Conservation (phyloP, 1,140 invertebrate species). For the fruit fly (Drosophila melanogaster) region DNA sequence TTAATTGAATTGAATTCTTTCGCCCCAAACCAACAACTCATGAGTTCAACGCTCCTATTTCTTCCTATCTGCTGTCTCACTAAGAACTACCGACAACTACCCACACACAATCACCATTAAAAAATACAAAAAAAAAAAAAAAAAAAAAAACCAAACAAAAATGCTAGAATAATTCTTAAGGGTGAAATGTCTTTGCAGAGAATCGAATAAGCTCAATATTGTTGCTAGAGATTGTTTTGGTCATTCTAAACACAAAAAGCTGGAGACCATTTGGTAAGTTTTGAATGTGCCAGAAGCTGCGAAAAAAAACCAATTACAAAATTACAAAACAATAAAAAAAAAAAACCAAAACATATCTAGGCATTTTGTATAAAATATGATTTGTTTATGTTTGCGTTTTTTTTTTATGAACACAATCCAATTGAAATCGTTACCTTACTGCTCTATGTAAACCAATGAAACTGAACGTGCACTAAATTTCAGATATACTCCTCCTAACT, state of each 20-base stretch:
- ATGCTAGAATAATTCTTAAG: conserved; percentile 84
- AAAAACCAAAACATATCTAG: conserved; percentile 78
- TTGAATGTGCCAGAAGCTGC: conserved; percentile 80
- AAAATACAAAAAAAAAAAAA: conserved; percentile 56
- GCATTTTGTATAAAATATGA: conserved; percentile 77
- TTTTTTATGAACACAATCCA: conserved; percentile 58
- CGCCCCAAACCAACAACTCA: conserved; percentile 2
- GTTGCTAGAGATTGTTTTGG: conserved; percentile 84
- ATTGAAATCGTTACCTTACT: conserved; percentile 47
- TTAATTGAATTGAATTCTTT: background rate
- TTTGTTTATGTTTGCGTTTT: conserved; percentile 73
- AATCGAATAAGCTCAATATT: conserved; percentile 84
- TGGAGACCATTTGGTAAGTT: conserved; percentile 84
- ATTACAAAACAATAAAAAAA: conserved; percentile 55
- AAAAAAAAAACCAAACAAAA: conserved; percentile 61
- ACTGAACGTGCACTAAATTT: conserved; percentile 84
- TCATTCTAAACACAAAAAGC: conserved; percentile 84
- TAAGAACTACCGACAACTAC: conserved; percentile 41
- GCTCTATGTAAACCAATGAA: conserved; percentile 63
- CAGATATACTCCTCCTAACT: conserved; percentile 82
- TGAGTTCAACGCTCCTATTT: conserved; percentile 56
- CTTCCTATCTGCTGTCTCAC: conserved; percentile 55
- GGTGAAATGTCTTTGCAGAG: conserved; percentile 84
- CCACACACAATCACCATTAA: conserved; percentile 57
- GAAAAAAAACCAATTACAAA: conserved; percentile 50